phyloP scores from a whole-genome alignment of 92 coral and sea anemone species.

The Umimayanthus kanabou region DNA sequence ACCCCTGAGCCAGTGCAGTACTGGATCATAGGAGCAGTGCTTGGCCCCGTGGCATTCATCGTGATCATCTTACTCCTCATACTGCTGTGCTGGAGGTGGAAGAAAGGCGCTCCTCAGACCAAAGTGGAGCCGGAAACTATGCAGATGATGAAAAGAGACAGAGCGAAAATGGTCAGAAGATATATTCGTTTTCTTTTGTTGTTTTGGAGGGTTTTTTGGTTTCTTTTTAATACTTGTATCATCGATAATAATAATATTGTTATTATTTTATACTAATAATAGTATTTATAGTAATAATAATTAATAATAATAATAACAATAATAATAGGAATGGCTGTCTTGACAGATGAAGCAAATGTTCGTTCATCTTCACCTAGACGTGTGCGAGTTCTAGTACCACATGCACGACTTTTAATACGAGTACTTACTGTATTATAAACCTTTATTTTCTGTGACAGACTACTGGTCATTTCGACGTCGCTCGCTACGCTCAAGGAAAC shows the following conservation, averaged over 20 bases:
- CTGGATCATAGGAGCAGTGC: slow-evolving; percentile 88
- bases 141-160: slow-evolving; percentile 46
- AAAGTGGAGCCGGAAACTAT: slow-evolving; percentile 70
- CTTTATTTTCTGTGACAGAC: neutral
- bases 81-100: slow-evolving; percentile 84
- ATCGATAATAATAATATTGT: too few species aligned
- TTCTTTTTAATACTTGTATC: too few species aligned
- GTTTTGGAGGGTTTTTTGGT: too few species aligned
- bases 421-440: too few species aligned
- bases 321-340: too few species aligned
- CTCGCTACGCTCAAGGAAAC: slow-evolving; percentile 29
- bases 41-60: slow-evolving; percentile 69
- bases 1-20: slow-evolving; percentile 53
- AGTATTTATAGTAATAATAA: neutral
- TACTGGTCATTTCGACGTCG: slow-evolving; percentile 35
- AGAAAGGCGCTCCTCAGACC: slow-evolving; percentile 79
- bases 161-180: slow-evolving; percentile 46
- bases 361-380: too few species aligned
- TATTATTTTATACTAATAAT: too few species aligned
- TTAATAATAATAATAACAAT: too few species aligned
- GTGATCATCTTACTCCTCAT: slow-evolving; percentile 47
- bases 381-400: too few species aligned
- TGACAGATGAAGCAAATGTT: too few species aligned
- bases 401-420: too few species aligned
- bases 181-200: neutral